Percentiles rank a stretch among this genome's conserved stretches.
Conservation (phyloP, 2,888 invertebrate species). For the Adelognathus sp. region DNA sequence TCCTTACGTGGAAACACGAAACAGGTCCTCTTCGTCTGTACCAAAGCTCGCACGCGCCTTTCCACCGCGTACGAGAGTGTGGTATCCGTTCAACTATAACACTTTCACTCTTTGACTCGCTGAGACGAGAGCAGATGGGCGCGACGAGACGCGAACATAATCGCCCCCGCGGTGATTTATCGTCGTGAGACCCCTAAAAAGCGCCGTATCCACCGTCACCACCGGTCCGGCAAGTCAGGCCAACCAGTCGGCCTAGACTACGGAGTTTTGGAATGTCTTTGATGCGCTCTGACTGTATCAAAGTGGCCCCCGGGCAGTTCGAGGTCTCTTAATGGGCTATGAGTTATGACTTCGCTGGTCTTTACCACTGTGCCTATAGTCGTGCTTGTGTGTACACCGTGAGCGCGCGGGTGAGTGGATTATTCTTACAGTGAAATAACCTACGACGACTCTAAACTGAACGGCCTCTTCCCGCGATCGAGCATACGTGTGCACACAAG, state of each 20-base stretch:
- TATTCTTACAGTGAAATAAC: conserved; percentile 47
- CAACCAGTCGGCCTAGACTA: conserved; percentile 36
- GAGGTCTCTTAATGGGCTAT: conserved; percentile 78
- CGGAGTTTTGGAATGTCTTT: conserved; percentile 75
- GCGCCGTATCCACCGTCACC: not conserved
- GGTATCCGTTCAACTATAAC: not conserved
- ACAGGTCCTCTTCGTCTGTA: conserved; percentile 2
- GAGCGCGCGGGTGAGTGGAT: conserved; percentile 29
- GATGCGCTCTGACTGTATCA: conserved; percentile 78
- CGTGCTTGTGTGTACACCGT: conserved; percentile 11
- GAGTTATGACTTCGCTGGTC: conserved; percentile 74
- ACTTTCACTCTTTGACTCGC: conserved; percentile 42
- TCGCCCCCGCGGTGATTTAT: conserved; percentile 61
- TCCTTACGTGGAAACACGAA: conserved; percentile 46
- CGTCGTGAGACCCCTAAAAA: conserved; percentile 45
- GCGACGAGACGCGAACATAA: conserved; percentile 61
- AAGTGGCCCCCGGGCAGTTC: conserved; percentile 74
- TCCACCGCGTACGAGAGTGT: conserved; percentile 31
- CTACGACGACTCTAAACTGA: conserved; percentile 28
- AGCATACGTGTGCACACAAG: not conserved
- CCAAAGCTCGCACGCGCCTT: conserved; percentile 12
- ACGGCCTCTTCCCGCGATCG: conserved; percentile 40
- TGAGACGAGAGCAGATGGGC: conserved; percentile 51
- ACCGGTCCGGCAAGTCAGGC: not conserved
- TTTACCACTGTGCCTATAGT: conserved; percentile 50